Conservation (phyloP, 2,113 vertebrate genomes). For the Pseudorectes ferrugineus region DNA sequence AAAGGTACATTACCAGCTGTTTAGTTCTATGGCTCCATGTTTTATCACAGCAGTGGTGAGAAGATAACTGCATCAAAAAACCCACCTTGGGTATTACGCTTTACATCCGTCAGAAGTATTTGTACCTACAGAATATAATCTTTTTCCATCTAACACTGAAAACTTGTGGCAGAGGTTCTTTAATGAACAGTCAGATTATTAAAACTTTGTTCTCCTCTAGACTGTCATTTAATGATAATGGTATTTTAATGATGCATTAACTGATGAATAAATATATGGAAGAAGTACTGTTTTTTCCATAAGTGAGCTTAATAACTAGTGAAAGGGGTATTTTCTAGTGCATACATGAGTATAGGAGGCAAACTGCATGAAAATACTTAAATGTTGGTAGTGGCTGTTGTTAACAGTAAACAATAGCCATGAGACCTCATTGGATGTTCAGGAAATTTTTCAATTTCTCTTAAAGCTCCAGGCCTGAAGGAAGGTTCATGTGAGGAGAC, state of each 20-base stretch:
- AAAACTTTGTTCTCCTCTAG: neutral
- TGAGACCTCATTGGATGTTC: neutral
- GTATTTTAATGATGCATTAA: neutral
- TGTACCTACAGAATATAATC: neutral
- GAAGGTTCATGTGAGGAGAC: rapidly evolving
- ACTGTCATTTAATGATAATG: neutral
- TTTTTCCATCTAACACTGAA: neutral
- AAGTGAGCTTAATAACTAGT: neutral
- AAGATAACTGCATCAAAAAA: neutral
- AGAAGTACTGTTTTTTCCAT: neutral
- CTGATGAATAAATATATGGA: neutral
- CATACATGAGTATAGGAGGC: neutral
- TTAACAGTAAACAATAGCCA: neutral
- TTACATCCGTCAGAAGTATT: neutral
- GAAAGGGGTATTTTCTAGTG: neutral
- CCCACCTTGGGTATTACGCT: neutral
- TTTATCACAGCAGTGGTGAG: neutral
- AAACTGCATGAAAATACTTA: neutral
- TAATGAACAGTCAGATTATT: neutral
- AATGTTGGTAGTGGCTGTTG: neutral
- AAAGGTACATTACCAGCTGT: neutral
- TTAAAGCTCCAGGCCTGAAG: neutral
- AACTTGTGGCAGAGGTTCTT: neutral
- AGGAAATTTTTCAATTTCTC: neutral
- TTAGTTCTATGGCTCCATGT: neutral